Evolutionary conservation across 2,113 vertebrate genomes (phyloP), one percentile per base, ranked within the genome.

Genomic region (Eurypyga helias): DNA sequence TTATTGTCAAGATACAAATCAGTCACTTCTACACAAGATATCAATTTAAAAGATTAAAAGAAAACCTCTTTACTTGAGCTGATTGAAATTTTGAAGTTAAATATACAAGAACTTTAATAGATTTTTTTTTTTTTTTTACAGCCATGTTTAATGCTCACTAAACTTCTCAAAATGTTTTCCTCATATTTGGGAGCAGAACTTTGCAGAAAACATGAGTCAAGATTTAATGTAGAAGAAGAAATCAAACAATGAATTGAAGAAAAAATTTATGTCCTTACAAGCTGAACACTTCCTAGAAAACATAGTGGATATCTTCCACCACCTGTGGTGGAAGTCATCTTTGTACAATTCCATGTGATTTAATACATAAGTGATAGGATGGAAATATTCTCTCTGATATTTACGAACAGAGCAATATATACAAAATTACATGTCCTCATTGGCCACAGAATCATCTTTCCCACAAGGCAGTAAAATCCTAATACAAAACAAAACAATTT

Each of bases 1-100:
- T 91, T 86, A 90, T 92, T 92, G 86, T 34, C 1, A 23, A 93
- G 71, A 89, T 84, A 95, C 17, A 81, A 94, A 94, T 87, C 88
- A 54, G 60, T 55, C 43, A 93, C 88, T 93, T 90, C 29, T 83
- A 54, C 45, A 57, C 70, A 92, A 88, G 25, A 82, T 89, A 93
- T 73, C 88, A 72, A 95, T 93, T 81, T 45, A 48, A 90, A 93
- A 79, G 19, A 91, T 77, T 38, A 81, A 78, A 91, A 84, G 20
- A 72, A 86, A 90, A 23, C 5, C 6, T 78, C 19, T 70, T 83
- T 54, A 23, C 46, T 58, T 89, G 72, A 77, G 61, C 19, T 33
- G 19, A 46, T 17, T 58, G 31, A 66, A 95, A 54, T 24, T 93
- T 93, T 83, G n/a, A 69, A 69, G 46, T 65, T 82, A 81, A 94